Percentiles rank a stretch among this genome's conserved stretches.
Conservation (phyloP, 2,113 vertebrate species). For the Laterallus jamaicensis region DNA sequence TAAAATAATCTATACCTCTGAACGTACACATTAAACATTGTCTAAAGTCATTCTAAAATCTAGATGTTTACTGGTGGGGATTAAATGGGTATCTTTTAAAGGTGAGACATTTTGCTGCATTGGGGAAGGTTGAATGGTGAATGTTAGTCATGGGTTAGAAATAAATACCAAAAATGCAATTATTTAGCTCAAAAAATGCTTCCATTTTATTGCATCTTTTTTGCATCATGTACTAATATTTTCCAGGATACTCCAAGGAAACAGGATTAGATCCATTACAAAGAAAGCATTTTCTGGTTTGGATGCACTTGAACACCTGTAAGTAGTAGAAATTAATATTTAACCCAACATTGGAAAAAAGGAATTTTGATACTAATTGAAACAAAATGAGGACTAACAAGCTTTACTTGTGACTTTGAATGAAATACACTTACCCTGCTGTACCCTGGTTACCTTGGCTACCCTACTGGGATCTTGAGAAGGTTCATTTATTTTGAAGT, state of each 20-base stretch:
- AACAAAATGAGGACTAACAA: neutral
- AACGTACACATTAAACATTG: neutral
- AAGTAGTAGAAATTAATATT: slow-evolving; percentile 73
- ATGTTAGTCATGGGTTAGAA: neutral
- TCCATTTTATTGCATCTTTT: neutral
- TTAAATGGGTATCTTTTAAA: neutral
- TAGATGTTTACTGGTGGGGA: neutral
- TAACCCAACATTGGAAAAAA: neutral
- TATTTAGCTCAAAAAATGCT: neutral
- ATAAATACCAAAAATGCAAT: neutral
- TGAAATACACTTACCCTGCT: neutral
- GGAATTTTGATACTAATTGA: neutral
- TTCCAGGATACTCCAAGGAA: slow-evolving; percentile 90
- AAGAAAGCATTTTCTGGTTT: slow-evolving; percentile 96
- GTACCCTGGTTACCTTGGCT: too few relatives aligned
- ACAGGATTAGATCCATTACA: slow-evolving; percentile 94
- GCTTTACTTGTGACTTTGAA: neutral
- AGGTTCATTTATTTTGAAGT: neutral
- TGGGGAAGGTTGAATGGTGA: neutral
- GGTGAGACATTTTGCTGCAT: neutral
- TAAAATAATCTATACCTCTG: neutral
- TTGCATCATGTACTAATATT: neutral
- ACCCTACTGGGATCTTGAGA: neutral
- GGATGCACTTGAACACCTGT: slow-evolving; percentile 92
- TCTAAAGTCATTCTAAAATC: neutral